Evolutionary conservation across 2,888 invertebrate genomes (phyloP).

Genomic region (Drosophila pseudotalamancana): DNA sequence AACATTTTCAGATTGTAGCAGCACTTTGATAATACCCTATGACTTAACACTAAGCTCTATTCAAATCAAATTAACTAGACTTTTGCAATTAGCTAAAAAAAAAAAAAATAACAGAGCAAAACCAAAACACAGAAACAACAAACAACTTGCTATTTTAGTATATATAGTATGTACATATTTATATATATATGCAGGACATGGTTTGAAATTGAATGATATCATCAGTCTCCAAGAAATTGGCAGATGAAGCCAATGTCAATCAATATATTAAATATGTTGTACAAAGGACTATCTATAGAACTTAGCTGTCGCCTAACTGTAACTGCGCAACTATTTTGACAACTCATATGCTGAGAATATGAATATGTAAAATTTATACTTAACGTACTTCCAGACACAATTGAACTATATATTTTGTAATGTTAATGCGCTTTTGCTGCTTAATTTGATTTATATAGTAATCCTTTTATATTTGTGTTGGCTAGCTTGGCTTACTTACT

Average conservation of each 20-base stretch:
- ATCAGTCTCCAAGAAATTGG: slow-evolving; percentile 17
- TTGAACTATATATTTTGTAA: slow-evolving; percentile 65
- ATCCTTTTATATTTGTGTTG: slow-evolving; percentile 34
- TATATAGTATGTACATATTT: slow-evolving; percentile 49
- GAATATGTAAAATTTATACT: slow-evolving; percentile 39
- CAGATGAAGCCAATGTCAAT: slow-evolving; percentile 24
- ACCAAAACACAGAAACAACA: slow-evolving; percentile 55
- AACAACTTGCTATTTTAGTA: slow-evolving; percentile 44
- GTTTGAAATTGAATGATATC: slow-evolving; percentile 22
- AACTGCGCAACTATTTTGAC: slow-evolving; percentile 39
- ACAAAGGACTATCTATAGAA: slow-evolving; percentile 46
- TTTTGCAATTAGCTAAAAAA: slow-evolving; percentile 56
- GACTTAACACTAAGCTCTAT: slow-evolving; percentile 59
- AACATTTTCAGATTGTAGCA: slow-evolving; percentile 52
- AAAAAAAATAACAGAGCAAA: slow-evolving; percentile 52
- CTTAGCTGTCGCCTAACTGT: slow-evolving; percentile 36
- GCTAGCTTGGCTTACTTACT: slow-evolving; percentile 67
- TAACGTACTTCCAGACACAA: slow-evolving; percentile 65
- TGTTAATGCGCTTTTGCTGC: slow-evolving; percentile 52
- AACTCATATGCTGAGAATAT: slow-evolving; percentile 28
- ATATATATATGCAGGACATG: slow-evolving; percentile 29
- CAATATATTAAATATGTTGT: slow-evolving; percentile 38
- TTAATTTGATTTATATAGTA: slow-evolving; percentile 38
- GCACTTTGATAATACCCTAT: slow-evolving; percentile 48
- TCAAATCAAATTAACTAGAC: slow-evolving; percentile 57